Evolutionary conservation across 2,888 invertebrate genomes (phyloP).

Genomic region (Bugulina stolonifera): DNA sequence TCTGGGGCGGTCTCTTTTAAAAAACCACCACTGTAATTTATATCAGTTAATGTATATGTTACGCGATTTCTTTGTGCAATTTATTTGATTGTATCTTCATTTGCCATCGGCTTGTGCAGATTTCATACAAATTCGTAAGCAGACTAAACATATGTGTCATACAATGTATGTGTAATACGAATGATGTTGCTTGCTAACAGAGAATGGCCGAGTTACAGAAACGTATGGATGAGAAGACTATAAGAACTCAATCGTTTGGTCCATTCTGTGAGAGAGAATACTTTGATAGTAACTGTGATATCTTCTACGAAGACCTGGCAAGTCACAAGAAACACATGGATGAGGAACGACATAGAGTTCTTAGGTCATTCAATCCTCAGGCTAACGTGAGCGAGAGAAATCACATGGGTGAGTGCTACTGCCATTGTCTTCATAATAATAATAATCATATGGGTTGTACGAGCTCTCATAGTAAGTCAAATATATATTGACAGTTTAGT

Average conservation of each 20-base stretch:
- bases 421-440: no score
- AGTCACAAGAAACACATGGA: not conserved
- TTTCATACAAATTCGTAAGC: not conserved
- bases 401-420: constrained; percentile 17
- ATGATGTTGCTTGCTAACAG: no score
- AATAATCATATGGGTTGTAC: no score
- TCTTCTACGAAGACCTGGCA: constrained; percentile 16
- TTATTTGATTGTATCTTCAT: no score
- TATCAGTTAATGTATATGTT: no score
- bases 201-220: constrained; percentile 44
- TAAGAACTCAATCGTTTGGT: not conserved
- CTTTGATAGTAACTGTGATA: constrained; percentile 22
- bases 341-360: not conserved
- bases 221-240: constrained; percentile 35
- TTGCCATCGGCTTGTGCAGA: not conserved
- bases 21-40: no score
- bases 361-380: not conserved
- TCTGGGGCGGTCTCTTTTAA: no score
- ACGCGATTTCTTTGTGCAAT: no score
- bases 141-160: no score
- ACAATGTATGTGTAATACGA: no score
- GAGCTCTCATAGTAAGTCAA: no score
- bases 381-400: constrained; percentile 13
- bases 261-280: constrained; percentile 24
- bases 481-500: no score